Conservation (phyloP, 2,113 vertebrate species). For the Rhineura floridana region DNA sequence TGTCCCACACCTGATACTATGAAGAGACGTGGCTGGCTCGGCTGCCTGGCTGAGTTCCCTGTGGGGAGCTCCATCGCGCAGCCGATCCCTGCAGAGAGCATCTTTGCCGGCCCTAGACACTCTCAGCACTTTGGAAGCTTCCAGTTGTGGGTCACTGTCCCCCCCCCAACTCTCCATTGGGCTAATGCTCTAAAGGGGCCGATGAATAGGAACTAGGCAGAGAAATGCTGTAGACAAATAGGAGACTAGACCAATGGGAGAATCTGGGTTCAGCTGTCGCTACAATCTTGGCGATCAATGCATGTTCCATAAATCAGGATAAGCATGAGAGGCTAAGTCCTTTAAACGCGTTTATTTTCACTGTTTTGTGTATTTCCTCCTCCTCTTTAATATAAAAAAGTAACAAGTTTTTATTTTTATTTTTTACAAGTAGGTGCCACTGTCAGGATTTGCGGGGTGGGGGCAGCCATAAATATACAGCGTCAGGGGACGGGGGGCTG, state of each 20-base stretch:
- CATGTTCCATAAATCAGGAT: slow-evolving; percentile 59
- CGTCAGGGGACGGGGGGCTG: slow-evolving; percentile 33
- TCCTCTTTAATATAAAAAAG: slow-evolving; percentile 75
- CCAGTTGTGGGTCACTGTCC: no score
- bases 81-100: no score
- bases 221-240: slow-evolving; percentile 37
- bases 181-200: no score
- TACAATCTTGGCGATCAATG: slow-evolving; percentile 65
- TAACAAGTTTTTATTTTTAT: slow-evolving; percentile 72
- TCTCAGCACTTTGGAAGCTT: no score
- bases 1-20: no score
- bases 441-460: background rate
- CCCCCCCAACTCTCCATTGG: background rate
- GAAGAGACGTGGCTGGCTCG: no score
- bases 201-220: accelerated
- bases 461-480: slow-evolving; percentile 42
- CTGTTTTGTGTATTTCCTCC: background rate
- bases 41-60: no score
- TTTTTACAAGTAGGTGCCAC: slow-evolving; percentile 58
- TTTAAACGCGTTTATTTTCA: slow-evolving; percentile 67
- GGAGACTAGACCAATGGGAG: slow-evolving; percentile 29
- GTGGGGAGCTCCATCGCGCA: no score
- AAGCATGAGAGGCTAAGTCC: slow-evolving; percentile 15
- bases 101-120: no score
- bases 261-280: slow-evolving; percentile 53